A percentile compares a stretch with the other conserved stretches of the same genome.
phyloP scores from a whole-genome alignment of 2,888 invertebrate genomes.

The Oasisia sp. region DNA sequence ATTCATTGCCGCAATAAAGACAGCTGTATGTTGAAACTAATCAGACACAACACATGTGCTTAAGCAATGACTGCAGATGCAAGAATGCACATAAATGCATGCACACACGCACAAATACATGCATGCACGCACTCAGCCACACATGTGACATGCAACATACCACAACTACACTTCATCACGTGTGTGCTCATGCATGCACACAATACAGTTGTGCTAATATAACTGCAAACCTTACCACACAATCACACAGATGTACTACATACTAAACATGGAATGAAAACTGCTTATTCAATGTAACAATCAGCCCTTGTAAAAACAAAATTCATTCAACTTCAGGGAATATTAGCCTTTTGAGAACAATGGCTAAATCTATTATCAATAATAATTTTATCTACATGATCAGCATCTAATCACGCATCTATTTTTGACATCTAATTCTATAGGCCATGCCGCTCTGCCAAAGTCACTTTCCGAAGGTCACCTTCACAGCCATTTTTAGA shows the following conservation, averaged over 20 bases:
- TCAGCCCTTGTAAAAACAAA: background rate
- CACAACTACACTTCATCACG: background rate
- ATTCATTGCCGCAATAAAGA: background rate
- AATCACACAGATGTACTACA: too few species aligned
- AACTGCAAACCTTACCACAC: too few species aligned
- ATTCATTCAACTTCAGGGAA: background rate
- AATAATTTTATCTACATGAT: conserved; percentile 13
- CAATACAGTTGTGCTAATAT: too few species aligned
- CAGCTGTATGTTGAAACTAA: background rate
- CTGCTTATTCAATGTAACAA: too few species aligned
- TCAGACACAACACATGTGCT: background rate
- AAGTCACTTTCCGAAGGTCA: conserved; percentile 5
- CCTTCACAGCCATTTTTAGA: conserved; percentile 4
- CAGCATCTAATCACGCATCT: background rate
- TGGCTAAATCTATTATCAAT: background rate
- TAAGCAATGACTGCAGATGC: background rate
- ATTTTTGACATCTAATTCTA: background rate
- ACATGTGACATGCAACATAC: background rate
- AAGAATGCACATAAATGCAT: background rate
- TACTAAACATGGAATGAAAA: too few species aligned
- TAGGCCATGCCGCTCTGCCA: background rate
- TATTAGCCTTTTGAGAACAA: background rate
- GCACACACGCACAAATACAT: background rate
- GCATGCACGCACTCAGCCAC: background rate
- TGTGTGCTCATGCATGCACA: too few species aligned